A percentile compares a stretch with the other conserved stretches of the same genome.
These are phyloP conservation scores for Collichthys lucidus DNA, from an alignment of 2,113 vertebrate genomes.

Conservation along the genomic window DNA sequence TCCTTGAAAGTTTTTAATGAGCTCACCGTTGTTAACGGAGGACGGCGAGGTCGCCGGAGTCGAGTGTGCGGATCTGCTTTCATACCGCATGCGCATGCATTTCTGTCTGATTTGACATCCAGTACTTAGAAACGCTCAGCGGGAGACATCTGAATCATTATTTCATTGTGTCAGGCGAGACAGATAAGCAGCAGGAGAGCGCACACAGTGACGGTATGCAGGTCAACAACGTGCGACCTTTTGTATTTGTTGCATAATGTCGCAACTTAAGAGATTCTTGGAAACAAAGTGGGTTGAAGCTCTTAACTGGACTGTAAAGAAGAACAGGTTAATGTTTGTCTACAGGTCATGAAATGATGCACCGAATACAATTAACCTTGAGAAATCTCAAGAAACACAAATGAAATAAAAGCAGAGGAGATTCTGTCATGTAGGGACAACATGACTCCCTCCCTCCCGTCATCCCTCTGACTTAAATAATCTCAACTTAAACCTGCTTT, in stretches of 20 bases:
- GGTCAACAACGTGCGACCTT: slow-evolving; percentile 23
- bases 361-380: too few species aligned
- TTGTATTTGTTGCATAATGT: slow-evolving; percentile 47
- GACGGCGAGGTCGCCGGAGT: slow-evolving; percentile 56
- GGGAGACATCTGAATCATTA: slow-evolving; percentile 38
- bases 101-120: slow-evolving; percentile 40
- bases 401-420: too few species aligned
- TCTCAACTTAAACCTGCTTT: not conserved
- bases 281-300: slow-evolving; percentile 20
- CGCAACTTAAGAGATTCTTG: slow-evolving; percentile 10
- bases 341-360: not conserved
- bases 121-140: not conserved
- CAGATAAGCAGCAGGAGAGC: slow-evolving; percentile 5
- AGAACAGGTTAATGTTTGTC: slow-evolving; percentile 2
- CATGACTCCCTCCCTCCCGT: too few species aligned
- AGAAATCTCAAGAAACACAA: not conserved
- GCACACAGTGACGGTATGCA: not conserved
- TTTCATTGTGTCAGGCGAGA: slow-evolving; percentile 21
- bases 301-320: not conserved
- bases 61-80: not conserved
- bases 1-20: slow-evolving; percentile 78
- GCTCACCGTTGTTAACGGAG: slow-evolving; percentile 56
- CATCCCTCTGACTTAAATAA: too few species aligned
- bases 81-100: not conserved
- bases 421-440: too few species aligned